Evolutionary conservation across 2,888 invertebrate genomes (phyloP), one percentile per base, ranked within the genome.

Genomic region (Ennomos erosarius): DNA sequence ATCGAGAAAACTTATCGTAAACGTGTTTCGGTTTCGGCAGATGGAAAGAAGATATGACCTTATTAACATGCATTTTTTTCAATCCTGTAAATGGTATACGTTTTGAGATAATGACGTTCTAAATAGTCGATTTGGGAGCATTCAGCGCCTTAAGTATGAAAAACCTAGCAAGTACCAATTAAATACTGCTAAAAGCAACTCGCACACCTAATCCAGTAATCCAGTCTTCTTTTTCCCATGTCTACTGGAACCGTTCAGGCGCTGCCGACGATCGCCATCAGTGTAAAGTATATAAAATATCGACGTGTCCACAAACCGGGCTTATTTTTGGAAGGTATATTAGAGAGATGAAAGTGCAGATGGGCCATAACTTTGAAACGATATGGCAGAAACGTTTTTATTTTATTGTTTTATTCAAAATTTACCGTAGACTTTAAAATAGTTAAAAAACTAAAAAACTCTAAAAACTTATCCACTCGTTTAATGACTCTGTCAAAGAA

Each of bases 241-340:
- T 45, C 57, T 58, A 54, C 47, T 34, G 57, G 48, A 65, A 65
- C 43, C 48, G 46, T 50, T 49, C 39, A 58, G 62, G 57, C 59
- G 52, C 45, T 48, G 55, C 34, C 53, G 50, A 50, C 59, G 66
- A 71, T 70, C 72, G 60, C 71, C 72, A 74, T 81, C 79, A 74
- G 70, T 74, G 76, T 88, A 82, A 88, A 85, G 70, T 79, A 68
- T 81, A 79, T 84, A 85, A 88, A 86, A 85, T 89, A 89, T 87
- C 78, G 85, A 79, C 74, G 75, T 65, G 64, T 69, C 67, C 73
- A 69, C 73, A 68, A 65, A 64, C 66, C 62, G 46, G 57, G 74
- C 51, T 70, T 88, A 88, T 88, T 85, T 87, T 82, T 69, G 77
- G 74, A 82, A 71, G 71, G 67, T 67, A 67, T 64, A 67, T 68